Percentiles rank a stretch among this genome's conserved stretches.
Evolutionary conservation across 2,113 vertebrate genomes (phyloP).

Genomic region (Malurus elegans): DNA sequence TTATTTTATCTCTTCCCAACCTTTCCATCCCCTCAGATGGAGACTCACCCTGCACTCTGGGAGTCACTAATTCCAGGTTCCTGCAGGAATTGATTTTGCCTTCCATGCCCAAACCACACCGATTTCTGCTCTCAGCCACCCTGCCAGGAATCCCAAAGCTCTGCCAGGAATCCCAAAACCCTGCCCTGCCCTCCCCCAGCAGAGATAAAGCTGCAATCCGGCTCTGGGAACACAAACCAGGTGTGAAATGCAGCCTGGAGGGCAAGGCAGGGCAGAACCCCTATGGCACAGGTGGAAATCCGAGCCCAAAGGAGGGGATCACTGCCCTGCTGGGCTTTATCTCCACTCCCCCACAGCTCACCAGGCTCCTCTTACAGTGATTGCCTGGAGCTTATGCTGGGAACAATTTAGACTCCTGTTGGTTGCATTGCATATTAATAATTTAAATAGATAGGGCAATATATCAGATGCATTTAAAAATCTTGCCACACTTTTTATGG

Average conservation of each 20-base stretch:
- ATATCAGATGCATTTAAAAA: slow-evolving; percentile 35
- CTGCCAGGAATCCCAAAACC: neutral
- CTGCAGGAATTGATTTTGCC: rapidly evolving
- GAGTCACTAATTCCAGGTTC: neutral
- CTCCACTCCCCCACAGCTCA: neutral
- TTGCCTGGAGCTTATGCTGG: neutral
- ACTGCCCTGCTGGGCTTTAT: neutral
- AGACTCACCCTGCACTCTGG: neutral
- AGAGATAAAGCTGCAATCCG: neutral
- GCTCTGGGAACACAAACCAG: neutral
- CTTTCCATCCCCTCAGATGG: neutral
- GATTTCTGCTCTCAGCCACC: neutral
- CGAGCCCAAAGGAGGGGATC: neutral
- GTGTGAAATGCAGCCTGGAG: neutral
- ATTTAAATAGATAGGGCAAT: slow-evolving; percentile 16
- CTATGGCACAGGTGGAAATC: neutral
- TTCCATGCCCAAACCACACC: rapidly evolving
- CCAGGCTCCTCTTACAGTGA: neutral
- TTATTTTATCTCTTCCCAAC: neutral
- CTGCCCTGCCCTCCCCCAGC: neutral
- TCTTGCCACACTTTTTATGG: neutral
- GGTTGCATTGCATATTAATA: slow-evolving; percentile 28
- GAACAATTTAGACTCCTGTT: slow-evolving; percentile 6
- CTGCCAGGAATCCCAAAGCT: neutral
- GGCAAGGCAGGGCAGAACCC: neutral